Percentiles rank a stretch among this genome's conserved stretches.
phyloP scores from a whole-genome alignment of 2,888 invertebrate genomes.

The Caenorhabditis virilis region DNA sequence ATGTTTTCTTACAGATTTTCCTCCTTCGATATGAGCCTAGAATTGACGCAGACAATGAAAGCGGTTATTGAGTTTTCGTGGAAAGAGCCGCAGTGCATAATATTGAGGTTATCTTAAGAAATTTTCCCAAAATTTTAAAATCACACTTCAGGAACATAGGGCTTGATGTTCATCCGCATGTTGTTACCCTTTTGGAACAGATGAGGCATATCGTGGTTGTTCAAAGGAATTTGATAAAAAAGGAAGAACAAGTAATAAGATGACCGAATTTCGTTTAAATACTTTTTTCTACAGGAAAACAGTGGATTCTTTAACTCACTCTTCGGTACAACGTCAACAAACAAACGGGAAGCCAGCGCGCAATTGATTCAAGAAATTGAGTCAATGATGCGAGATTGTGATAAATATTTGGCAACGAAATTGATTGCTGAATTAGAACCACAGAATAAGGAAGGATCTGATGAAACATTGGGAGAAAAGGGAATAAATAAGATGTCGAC shows the following conservation, averaged over 20 bases:
- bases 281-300: slow-evolving; percentile 1
- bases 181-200: slow-evolving; percentile 11
- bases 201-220: slow-evolving; percentile 19
- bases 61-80: slow-evolving; percentile 40
- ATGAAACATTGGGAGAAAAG: no score
- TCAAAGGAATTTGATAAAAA: slow-evolving; percentile 3
- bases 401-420: slow-evolving; percentile 31
- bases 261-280: no score
- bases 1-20: slow-evolving; percentile 13
- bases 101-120: slow-evolving; percentile 21
- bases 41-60: slow-evolving; percentile 17
- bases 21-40: slow-evolving; percentile 31
- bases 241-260: slow-evolving; percentile 19
- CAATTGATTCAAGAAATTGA: slow-evolving; percentile 16
- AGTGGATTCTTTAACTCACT: slow-evolving; percentile 3
- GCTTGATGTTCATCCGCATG: slow-evolving; percentile 26
- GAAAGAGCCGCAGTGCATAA: slow-evolving; percentile 39
- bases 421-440: slow-evolving; percentile 15
- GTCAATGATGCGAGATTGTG: slow-evolving; percentile 33
- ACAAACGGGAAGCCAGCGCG: slow-evolving; percentile 2
- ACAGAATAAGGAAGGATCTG: neutral
- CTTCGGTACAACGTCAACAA: neutral
- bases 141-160: slow-evolving; percentile 15
- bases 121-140: no score
- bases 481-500: no score